A percentile compares a stretch with the other conserved stretches of the same genome.
These are phyloP conservation scores for Malurus splendens DNA, from an alignment of 2,797 vertebrate genomes.

Conservation along the genomic window DNA sequence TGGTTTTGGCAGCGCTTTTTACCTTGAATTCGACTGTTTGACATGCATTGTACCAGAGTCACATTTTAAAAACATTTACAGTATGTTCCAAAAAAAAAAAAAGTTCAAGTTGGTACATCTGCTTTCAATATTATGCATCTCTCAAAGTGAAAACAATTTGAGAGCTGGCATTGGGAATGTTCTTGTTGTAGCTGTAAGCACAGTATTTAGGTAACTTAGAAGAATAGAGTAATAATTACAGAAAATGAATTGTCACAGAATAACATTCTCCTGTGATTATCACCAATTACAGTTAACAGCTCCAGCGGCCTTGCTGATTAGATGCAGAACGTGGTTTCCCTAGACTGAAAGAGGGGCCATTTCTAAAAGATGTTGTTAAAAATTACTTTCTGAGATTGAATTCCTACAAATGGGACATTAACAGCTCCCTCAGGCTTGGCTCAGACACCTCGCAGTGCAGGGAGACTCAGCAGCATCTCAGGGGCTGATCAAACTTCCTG, in stretches of 20 bases:
- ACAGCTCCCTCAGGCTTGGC: neutral
- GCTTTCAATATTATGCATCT: conserved; percentile 88
- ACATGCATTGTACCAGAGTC: conserved; percentile 77
- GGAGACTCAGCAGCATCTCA: neutral
- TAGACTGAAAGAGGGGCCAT: neutral
- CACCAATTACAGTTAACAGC: conserved; percentile 80
- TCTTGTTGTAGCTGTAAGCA: conserved; percentile 79
- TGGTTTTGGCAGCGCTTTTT: conserved; percentile 82
- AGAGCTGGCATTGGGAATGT: conserved; percentile 78
- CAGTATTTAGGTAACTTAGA: conserved; percentile 85
- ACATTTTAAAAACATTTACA: conserved; percentile 76
- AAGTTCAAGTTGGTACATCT: conserved; percentile 81
- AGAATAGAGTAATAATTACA: conserved; percentile 84
- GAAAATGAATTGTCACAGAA: conserved; percentile 89
- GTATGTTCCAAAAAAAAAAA: conserved; percentile 40
- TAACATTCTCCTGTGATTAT: conserved; percentile 80
- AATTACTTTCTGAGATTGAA: neutral
- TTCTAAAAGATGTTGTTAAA: neutral
- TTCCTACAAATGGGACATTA: neutral
- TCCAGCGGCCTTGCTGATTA: conserved; percentile 77
- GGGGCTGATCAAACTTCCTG: neutral
- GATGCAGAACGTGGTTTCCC: conserved; percentile 57
- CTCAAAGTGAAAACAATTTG: conserved; percentile 86
- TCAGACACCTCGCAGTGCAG: neutral
- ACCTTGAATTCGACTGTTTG: conserved; percentile 82